Conservation (phyloP, 2,797 vertebrate genomes). For the Rhyacichthys aspro region DNA sequence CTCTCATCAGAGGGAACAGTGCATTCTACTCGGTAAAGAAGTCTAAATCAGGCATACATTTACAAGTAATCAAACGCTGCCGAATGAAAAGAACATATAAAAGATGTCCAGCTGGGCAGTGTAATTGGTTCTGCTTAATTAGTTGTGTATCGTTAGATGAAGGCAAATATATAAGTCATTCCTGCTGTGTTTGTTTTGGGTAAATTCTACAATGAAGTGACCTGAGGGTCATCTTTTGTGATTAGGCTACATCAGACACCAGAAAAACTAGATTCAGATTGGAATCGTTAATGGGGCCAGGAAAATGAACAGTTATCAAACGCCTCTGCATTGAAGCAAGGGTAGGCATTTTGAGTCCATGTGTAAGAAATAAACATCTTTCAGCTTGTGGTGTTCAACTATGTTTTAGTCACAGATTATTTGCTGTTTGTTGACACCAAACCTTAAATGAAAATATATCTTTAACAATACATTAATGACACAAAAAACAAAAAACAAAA, state of each 20-base stretch:
- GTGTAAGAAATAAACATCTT: too few relatives aligned
- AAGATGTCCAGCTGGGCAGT: constrained; percentile 74
- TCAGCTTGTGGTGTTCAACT: too few relatives aligned
- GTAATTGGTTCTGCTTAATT: constrained; percentile 73
- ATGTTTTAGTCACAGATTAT: too few relatives aligned
- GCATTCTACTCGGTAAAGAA: constrained; percentile 69
- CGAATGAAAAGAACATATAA: constrained; percentile 62
- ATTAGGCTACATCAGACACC: too few relatives aligned
- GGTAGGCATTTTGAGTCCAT: background rate
- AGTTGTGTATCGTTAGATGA: constrained; percentile 47
- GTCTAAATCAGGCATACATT: constrained; percentile 73
- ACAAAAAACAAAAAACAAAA: too few relatives aligned
- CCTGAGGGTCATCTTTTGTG: background rate
- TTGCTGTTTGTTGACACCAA: too few relatives aligned
- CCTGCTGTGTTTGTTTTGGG: constrained; percentile 1
- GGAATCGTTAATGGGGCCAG: too few relatives aligned
- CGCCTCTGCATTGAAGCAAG: background rate
- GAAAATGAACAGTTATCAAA: background rate
- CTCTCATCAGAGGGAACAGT: constrained; percentile 68
- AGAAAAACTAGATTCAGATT: background rate
- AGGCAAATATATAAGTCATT: constrained; percentile 30
- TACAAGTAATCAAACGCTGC: constrained; percentile 70
- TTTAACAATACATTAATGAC: too few relatives aligned
- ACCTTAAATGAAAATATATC: too few relatives aligned
- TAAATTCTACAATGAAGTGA: constrained; percentile 10